These are phyloP conservation scores for Mus spicilegus DNA, from an alignment of 2,113 vertebrate genomes.

Conservation along the genomic window DNA sequence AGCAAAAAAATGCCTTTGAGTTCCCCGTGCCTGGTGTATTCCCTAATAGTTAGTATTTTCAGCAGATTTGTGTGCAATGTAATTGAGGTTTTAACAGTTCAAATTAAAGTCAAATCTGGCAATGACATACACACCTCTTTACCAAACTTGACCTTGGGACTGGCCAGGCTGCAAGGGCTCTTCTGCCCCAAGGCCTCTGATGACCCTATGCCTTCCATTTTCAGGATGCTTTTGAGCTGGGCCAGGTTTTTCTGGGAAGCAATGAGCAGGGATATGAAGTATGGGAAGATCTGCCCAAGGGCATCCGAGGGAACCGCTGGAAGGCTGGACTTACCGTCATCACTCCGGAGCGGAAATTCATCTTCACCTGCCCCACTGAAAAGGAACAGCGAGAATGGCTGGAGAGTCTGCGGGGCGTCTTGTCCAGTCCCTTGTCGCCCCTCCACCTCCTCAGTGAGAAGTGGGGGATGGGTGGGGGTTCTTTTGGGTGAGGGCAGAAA, in stretches of 20 bases:
- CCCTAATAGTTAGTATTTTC: not conserved
- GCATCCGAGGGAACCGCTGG: conserved; percentile 89
- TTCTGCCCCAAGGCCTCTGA: not conserved
- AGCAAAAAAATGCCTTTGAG: not conserved
- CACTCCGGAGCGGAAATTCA: conserved; percentile 90
- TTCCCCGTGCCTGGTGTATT: not conserved
- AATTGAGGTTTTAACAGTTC: conserved; percentile 25
- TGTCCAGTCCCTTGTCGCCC: conserved; percentile 87
- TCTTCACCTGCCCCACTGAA: conserved; percentile 93
- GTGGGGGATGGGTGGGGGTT: not conserved
- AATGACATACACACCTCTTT: not conserved
- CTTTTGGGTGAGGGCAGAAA: not conserved
- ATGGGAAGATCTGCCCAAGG: conserved; percentile 85
- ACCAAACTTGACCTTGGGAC: not conserved
- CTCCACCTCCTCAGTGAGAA: conserved; percentile 88
- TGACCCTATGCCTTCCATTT: not conserved
- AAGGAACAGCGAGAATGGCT: conserved; percentile 93
- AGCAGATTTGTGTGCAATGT: not conserved
- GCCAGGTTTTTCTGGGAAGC: conserved; percentile 92
- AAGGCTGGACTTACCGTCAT: conserved; percentile 88
- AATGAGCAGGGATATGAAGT: conserved; percentile 90
- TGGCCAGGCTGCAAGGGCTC: not conserved
- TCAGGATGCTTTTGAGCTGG: conserved; percentile 93
- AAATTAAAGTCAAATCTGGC: not conserved
- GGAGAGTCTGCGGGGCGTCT: conserved; percentile 88